phyloP scores from a whole-genome alignment of 2,113 vertebrate species.

The Chelonoidis abingdonii region DNA sequence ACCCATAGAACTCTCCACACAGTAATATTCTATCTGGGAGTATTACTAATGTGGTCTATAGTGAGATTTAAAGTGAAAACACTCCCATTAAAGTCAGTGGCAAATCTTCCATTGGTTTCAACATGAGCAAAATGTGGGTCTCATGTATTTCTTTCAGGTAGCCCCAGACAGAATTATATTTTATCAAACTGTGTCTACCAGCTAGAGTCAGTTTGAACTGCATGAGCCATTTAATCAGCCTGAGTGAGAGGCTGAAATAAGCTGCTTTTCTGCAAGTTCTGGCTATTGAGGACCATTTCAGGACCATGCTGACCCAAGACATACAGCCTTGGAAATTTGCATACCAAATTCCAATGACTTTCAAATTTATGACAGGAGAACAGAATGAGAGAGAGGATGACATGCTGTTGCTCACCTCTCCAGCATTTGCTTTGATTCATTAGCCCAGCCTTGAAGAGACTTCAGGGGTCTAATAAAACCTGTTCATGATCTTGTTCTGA shows the following conservation, averaged over 20 bases:
- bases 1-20: background rate
- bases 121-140: background rate
- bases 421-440: background rate
- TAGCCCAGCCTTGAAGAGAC: background rate
- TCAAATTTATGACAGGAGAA: background rate
- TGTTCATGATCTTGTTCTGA: background rate
- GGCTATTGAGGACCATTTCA: background rate
- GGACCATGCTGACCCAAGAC: background rate
- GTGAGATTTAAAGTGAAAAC: background rate
- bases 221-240: background rate
- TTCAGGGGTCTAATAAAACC: background rate
- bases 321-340: background rate
- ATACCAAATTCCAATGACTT: background rate
- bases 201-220: background rate
- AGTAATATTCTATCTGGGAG: background rate
- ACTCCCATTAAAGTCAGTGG: background rate
- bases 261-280: background rate
- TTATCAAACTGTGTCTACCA: background rate
- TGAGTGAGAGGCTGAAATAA: background rate
- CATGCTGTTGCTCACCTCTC: background rate
- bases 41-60: background rate
- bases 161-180: background rate
- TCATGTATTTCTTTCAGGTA: background rate
- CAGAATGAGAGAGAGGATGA: background rate
- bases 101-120: background rate